Percentiles rank a stretch among this genome's conserved stretches.
Evolutionary conservation across 2,797 vertebrate genomes (phyloP).

Genomic region (Onychomys leucogaster): DNA sequence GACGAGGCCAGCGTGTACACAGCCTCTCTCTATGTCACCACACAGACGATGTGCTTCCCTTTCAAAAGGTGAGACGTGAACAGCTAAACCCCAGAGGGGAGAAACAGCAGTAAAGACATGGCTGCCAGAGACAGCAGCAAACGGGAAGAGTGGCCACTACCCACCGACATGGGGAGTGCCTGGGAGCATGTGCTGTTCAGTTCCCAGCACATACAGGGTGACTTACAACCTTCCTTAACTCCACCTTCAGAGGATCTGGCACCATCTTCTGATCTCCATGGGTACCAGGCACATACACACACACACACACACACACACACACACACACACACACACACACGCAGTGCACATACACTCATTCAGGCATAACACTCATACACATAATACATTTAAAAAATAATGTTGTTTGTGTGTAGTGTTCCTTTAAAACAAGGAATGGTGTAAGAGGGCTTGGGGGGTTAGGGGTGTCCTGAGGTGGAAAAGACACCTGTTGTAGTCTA

Average conservation of each 20-base stretch:
- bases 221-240: not conserved
- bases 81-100: not conserved
- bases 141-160: not conserved
- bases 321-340: too few species aligned
- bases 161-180: not conserved
- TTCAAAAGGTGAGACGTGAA: not conserved
- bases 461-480: not conserved
- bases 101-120: not conserved
- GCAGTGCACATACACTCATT: too few species aligned
- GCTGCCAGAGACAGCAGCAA: not conserved
- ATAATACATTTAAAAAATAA: not conserved
- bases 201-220: not conserved
- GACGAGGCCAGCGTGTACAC: not conserved
- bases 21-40: not conserved
- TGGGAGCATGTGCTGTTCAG: too few species aligned
- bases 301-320: too few species aligned
- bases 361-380: not conserved
- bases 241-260: not conserved
- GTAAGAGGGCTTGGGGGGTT: not conserved
- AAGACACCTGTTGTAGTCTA: not conserved
- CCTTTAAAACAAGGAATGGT: not conserved
- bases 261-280: too few species aligned
- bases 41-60: not conserved
- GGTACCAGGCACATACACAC: too few species aligned
- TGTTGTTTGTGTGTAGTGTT: not conserved